Evolutionary conservation across 2,888 invertebrate species (phyloP).

Genomic region (Scelioninae gen. 2): DNA sequence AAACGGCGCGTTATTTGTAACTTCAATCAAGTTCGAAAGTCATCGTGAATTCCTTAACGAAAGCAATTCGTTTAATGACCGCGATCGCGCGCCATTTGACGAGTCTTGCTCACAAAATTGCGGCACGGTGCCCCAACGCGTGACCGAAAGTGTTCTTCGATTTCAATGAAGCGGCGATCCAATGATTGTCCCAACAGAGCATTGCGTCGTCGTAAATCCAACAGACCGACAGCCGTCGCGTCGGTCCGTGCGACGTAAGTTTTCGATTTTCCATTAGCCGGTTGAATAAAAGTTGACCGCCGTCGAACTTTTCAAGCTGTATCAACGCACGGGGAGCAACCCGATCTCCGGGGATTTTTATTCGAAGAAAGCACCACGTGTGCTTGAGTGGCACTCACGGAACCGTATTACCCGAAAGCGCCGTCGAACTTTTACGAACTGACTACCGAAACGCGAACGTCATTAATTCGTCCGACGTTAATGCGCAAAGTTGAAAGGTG

Average conservation of each 20-base stretch:
- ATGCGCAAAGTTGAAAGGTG: slow-evolving; percentile 44
- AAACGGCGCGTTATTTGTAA: neutral
- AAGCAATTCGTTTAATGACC: slow-evolving; percentile 11
- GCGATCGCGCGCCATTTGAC: slow-evolving; percentile 33
- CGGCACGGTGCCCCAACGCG: neutral
- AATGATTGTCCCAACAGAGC: slow-evolving; percentile 22
- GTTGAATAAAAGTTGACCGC: slow-evolving; percentile 59
- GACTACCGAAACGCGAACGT: slow-evolving; percentile 51
- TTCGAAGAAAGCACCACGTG: slow-evolving; percentile 58
- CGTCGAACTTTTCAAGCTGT: slow-evolving; percentile 51
- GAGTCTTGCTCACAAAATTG: slow-evolving; percentile 52
- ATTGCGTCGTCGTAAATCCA: slow-evolving; percentile 38
- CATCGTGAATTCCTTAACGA: neutral
- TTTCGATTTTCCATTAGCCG: slow-evolving; percentile 53
- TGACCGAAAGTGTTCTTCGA: slow-evolving; percentile 19
- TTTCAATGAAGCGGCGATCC: slow-evolving; percentile 21
- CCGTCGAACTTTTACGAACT: slow-evolving; percentile 55
- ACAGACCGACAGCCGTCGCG: slow-evolving; percentile 45
- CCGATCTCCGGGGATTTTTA: slow-evolving; percentile 58
- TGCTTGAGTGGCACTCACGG: slow-evolving; percentile 56
- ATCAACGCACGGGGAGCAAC: slow-evolving; percentile 34
- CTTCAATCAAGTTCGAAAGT: neutral
- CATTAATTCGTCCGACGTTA: slow-evolving; percentile 51
- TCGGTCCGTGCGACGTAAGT: slow-evolving; percentile 31
- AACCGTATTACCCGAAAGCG: slow-evolving; percentile 56